These are phyloP conservation scores for Caenorhabditis afra DNA, from an alignment of 2,888 invertebrate species.

Conservation along the genomic window DNA sequence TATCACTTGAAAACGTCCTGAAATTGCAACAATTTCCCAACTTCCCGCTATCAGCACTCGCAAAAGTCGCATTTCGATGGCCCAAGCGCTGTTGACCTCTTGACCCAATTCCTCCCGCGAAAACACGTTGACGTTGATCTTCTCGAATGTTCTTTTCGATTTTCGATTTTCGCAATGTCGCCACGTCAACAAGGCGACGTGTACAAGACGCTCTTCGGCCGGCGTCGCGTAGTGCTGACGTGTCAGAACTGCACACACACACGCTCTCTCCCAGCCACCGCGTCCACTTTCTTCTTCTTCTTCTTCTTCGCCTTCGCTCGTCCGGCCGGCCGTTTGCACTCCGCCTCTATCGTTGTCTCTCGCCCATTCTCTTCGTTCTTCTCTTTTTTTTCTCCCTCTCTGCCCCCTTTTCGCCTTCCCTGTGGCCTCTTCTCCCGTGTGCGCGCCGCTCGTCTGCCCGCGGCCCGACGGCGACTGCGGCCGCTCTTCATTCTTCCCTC, in stretches of 20 bases:
- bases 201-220: conserved; percentile 3
- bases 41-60: no score
- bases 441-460: background rate
- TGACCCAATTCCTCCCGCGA: background rate
- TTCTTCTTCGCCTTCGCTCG: background rate
- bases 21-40: no score
- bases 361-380: no score
- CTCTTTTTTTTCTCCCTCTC: background rate
- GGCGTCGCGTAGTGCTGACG: conserved; percentile 34
- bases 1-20: no score
- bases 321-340: background rate
- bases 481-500: conserved; percentile 2
- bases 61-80: no score
- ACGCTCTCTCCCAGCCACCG: no score
- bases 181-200: conserved; percentile 34
- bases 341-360: conserved; percentile 23
- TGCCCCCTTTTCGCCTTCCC: background rate
- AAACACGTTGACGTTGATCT: no score
- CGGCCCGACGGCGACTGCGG: background rate
- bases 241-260: conserved; percentile 31
- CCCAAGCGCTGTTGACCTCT: no score
- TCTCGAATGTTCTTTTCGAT: no score
- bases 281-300: conserved; percentile 18
- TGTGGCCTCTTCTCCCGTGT: background rate
- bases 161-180: background rate